Percentiles rank a stretch among this genome's conserved stretches.
Conservation (phyloP, 2,797 vertebrate genomes). For the Characodon lateralis region DNA sequence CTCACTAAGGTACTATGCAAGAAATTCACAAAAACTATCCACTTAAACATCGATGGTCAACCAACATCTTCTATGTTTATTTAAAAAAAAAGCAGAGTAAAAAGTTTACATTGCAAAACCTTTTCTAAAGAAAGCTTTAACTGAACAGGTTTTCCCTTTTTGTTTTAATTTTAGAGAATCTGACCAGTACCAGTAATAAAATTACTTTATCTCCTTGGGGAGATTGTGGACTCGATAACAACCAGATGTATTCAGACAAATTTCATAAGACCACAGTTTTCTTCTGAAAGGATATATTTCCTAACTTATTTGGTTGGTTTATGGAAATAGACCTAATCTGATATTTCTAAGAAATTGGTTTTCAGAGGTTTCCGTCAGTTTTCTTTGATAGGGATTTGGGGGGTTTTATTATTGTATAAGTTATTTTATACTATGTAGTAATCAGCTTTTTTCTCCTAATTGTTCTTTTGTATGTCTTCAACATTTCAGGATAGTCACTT, state of each 20-base stretch:
- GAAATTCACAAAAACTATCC: not conserved
- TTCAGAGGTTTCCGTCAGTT: not conserved
- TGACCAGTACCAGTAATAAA: not conserved
- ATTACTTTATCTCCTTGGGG: not conserved
- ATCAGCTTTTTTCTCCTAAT: not conserved
- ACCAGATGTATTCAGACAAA: not conserved
- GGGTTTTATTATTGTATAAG: not conserved
- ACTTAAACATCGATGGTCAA: not conserved
- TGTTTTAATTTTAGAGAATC: not conserved
- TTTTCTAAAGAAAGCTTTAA: not conserved
- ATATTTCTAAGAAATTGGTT: not conserved
- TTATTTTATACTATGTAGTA: not conserved
- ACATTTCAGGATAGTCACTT: slow-evolving; percentile 92
- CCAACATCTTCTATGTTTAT: not conserved
- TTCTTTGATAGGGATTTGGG: no score
- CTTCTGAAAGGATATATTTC: not conserved
- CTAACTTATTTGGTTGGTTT: not conserved
- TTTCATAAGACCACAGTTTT: not conserved
- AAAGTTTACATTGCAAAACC: not conserved
- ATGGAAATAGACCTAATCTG: not conserved
- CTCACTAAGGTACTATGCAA: not conserved
- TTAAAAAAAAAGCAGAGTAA: not conserved
- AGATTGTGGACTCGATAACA: not conserved
- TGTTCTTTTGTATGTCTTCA: slow-evolving; percentile 13
- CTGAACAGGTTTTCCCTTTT: not conserved